Evolutionary conservation across 2,888 invertebrate species (phyloP).

Genomic region (Yponomeuta sedellus): DNA sequence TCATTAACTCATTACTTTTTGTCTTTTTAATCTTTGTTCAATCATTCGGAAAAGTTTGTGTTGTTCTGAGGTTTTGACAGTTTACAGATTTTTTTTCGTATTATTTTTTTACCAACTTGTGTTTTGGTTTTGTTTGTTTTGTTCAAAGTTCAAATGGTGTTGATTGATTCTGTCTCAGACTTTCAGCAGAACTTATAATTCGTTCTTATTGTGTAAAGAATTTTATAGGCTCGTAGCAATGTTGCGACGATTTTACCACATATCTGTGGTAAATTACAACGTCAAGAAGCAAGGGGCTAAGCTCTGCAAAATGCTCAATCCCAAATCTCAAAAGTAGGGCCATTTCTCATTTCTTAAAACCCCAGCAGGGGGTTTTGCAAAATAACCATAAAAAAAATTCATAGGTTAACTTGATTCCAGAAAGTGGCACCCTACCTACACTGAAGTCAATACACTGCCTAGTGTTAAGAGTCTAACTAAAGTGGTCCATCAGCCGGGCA

Average conservation of each 20-base stretch:
- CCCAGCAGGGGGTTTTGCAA: too few species aligned
- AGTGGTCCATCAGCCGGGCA: conserved; percentile 67
- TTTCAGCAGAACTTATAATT: too few species aligned
- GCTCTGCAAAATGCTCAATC: conserved; percentile 62
- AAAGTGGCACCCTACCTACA: conserved; percentile 45
- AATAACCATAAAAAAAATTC: too few species aligned
- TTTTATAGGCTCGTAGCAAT: too few species aligned
- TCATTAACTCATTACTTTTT: not conserved
- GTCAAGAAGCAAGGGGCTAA: conserved; percentile 57
- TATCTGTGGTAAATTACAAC: conserved; percentile 37
- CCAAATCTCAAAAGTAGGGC: conserved; percentile 50
- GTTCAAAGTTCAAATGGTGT: too few species aligned
- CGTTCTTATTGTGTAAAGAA: too few species aligned
- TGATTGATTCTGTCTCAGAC: too few species aligned
- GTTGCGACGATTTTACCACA: conserved; percentile 49
- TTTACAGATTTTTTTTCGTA: too few species aligned
- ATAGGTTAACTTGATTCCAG: conserved; percentile 37
- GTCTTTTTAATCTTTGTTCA: too few species aligned
- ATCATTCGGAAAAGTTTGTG: too few species aligned
- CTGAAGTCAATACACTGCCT: conserved; percentile 40
- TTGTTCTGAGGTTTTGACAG: too few species aligned
- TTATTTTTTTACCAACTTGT: too few species aligned
- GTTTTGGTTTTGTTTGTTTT: conserved; percentile 8
- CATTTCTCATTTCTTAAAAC: not conserved
- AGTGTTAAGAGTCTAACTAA: conserved; percentile 57